Conservation (phyloP, 2,113 vertebrate species). For the Climacteris rufus region DNA sequence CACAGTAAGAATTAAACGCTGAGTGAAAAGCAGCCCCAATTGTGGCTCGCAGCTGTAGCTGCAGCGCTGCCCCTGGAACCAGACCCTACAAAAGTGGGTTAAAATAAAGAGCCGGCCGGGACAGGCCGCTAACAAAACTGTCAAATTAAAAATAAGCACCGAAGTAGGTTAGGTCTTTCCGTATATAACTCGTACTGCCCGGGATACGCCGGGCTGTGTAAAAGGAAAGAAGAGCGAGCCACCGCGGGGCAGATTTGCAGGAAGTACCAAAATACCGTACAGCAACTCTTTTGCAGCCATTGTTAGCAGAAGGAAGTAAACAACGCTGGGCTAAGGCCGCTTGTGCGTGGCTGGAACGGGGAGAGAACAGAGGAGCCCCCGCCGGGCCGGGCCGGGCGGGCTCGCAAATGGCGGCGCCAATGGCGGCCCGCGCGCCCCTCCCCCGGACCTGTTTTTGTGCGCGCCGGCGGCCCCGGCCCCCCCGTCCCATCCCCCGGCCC, state of each 20-base stretch:
- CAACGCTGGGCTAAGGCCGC: background rate
- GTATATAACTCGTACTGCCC: background rate
- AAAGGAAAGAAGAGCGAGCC: background rate
- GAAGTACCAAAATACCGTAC: conserved; percentile 9
- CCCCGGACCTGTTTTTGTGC: conserved; percentile 68
- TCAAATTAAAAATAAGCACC: background rate
- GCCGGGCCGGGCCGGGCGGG: background rate
- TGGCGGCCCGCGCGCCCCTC: conserved; percentile 27
- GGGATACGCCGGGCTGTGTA: background rate
- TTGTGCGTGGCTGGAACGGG: background rate
- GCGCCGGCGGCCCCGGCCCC: background rate
- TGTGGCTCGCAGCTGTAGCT: background rate
- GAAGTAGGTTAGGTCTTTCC: background rate
- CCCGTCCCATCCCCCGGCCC: conserved; percentile 67
- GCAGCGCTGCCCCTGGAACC: background rate
- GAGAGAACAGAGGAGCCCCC: background rate
- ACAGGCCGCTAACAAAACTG: background rate
- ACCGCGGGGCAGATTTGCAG: background rate
- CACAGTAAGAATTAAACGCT: background rate
- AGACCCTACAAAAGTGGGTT: background rate
- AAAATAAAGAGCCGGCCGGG: background rate
- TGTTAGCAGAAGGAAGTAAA: conserved; percentile 17
- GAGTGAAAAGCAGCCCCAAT: background rate
- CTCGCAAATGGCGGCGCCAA: conserved; percentile 53
- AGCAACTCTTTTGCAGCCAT: background rate